Base-by-base conservation (phyloP, 2,797 vertebrate species). In the Malacoctenus gilli region DNA sequence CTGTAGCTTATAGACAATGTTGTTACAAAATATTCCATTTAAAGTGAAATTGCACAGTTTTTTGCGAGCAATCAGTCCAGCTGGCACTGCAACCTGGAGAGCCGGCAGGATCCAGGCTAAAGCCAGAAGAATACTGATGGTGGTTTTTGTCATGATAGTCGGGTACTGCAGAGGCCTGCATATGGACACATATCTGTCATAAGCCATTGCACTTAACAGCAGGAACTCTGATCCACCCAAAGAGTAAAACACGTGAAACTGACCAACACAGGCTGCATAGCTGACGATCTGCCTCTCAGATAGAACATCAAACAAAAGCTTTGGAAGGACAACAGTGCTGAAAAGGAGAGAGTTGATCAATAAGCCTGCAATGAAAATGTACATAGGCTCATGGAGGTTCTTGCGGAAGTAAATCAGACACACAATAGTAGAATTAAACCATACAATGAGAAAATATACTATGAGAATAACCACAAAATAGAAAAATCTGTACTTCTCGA, bases 301-400 rank as follows among this genome's bases (percentile, higher is more conserved):
- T 9, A 80, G 21, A 22, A 73, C 31, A n/a, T 83, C 72, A 2
- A 48, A 21, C 2, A 80, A 4, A 4, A 80, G 44, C 15, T 72
- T 78, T 0, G 84, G 77, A 42, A 81, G 83, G 4, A 83, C 6
- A 0, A 2, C 15, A 2, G 58, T 60, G 39, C 59, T 60, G 31
- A 20, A 65, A 6, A 77, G 0, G 25, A 78, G 9, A 19, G 68
- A 53, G 35, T 83, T 85, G 0, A 59, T 0, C 2, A 79, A 42
- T 40, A 85, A 53, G 50, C 69, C 77, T 5, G 68, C 70, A 23
- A 84, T 82, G 5, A 85, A 85, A 32, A 85, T 15, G 14, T 82
- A 84, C 81, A 86, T 84, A 0, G 81, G 84, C 41, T 84, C 70
- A 51, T 84, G 84, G 16, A 85, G 79, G 51, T 41, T 62, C 36